Conservation (phyloP, 2,797 vertebrate species). For the Catamblyrhynchus diadema region DNA sequence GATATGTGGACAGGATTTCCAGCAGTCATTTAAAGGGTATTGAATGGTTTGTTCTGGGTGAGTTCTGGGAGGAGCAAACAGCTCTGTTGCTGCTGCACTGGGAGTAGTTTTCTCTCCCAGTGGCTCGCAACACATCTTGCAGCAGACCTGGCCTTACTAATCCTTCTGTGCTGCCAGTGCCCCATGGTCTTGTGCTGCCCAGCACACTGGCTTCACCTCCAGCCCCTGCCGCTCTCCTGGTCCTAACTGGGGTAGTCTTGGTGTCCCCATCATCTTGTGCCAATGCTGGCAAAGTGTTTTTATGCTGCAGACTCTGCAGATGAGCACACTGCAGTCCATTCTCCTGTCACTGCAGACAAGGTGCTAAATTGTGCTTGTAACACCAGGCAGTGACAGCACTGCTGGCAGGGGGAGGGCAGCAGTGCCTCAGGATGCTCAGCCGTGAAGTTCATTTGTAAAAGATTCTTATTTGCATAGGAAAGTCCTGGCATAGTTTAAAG, state of each 20-base stretch:
- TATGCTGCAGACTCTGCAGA: neutral
- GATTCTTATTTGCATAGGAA: neutral
- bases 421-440: neutral
- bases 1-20: neutral
- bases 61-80: neutral
- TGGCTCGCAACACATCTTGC: neutral
- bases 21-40: neutral
- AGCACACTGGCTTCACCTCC: accelerated
- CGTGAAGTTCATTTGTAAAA: neutral
- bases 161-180: neutral
- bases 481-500: neutral
- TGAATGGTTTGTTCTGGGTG: neutral
- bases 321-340: neutral
- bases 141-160: neutral
- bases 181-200: neutral
- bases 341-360: neutral
- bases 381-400: neutral
- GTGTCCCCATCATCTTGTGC: neutral
- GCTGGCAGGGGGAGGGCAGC: neutral
- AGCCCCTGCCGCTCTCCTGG: neutral
- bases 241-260: neutral
- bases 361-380: neutral
- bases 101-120: neutral
- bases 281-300: neutral
- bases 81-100: neutral